These are phyloP conservation scores for Halcyon senegalensis DNA, from an alignment of 2,113 vertebrate genomes.

Conservation along the genomic window DNA sequence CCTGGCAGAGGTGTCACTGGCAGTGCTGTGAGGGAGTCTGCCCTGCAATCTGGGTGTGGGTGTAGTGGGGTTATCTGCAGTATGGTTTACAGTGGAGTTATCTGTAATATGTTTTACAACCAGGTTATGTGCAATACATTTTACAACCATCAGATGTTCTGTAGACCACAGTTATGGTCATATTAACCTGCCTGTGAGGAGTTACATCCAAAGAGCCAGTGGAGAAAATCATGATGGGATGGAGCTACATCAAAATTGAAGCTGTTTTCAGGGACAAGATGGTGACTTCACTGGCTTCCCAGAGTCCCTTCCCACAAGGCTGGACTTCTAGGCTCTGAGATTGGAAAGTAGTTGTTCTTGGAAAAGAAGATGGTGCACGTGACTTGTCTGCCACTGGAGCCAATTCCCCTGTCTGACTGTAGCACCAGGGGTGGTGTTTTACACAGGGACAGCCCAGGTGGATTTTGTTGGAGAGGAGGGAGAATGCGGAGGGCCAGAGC, in stretches of 20 bases:
- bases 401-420: rapidly evolving
- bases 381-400: rapidly evolving
- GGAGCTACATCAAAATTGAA: background rate
- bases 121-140: background rate
- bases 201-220: rapidly evolving
- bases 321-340: background rate
- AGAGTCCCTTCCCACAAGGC: background rate
- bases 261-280: background rate
- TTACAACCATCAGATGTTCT: background rate
- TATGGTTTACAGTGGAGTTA: background rate
- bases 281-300: background rate
- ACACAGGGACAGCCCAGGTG: background rate
- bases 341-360: background rate
- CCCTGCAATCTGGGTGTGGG: background rate
- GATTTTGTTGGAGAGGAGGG: background rate
- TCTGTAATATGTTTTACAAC: background rate
- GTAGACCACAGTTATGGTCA: background rate
- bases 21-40: background rate
- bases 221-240: background rate
- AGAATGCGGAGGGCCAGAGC: background rate
- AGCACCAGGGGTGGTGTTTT: background rate
- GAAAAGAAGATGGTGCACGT: background rate
- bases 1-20: background rate
- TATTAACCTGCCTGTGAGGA: background rate
- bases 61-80: background rate